Conservation (phyloP, 2,888 invertebrate genomes). For the Acrobasis repandana region DNA sequence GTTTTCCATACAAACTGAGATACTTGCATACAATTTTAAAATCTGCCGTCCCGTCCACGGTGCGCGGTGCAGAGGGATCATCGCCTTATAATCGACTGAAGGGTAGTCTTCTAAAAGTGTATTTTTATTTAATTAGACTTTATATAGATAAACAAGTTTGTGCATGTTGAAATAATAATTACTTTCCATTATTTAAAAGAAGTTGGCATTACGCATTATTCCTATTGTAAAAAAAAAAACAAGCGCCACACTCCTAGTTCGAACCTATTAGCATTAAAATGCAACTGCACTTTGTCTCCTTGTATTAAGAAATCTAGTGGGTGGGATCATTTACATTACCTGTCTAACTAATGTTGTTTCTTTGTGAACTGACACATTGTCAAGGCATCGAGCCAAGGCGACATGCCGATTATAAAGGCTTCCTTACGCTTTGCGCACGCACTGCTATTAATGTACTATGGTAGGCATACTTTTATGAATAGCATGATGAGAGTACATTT, state of each 20-base stretch:
- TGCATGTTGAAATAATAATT: neutral
- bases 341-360: conserved; percentile 56
- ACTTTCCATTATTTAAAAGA: neutral
- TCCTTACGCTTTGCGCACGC: conserved; percentile 40
- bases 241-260: conserved; percentile 5
- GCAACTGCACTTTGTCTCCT: conserved; percentile 32
- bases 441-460: conserved; percentile 18
- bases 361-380: conserved; percentile 68
- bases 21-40: too few species aligned
- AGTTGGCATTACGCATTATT: neutral
- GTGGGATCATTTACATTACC: conserved; percentile 63
- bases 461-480: neutral
- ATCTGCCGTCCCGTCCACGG: too few species aligned
- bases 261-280: conserved; percentile 26
- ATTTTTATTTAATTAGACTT: too few species aligned
- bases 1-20: too few species aligned
- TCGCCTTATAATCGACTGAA: too few species aligned
- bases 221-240: neutral
- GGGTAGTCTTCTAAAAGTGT: too few species aligned
- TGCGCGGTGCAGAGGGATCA: too few species aligned
- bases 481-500: too few species aligned
- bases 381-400: conserved; percentile 66
- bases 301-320: conserved; percentile 49
- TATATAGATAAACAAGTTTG: too few species aligned
- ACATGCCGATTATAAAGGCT: conserved; percentile 50